Percentiles rank a stretch among this genome's conserved stretches.
phyloP scores from a whole-genome alignment of 1,140 invertebrate species.

The Polyergus mexicanus region DNA sequence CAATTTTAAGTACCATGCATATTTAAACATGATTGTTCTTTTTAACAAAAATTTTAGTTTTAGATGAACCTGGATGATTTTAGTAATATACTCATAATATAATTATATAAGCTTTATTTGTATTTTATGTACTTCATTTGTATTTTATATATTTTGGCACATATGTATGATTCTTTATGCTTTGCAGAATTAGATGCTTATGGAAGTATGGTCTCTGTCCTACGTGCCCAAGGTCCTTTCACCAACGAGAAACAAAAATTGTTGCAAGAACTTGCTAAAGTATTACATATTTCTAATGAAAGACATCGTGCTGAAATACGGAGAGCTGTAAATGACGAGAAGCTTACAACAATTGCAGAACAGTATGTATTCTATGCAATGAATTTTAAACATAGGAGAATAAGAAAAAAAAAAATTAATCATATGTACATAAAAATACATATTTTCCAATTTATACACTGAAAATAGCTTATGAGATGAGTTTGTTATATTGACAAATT shows the following conservation, averaged over 20 bases:
- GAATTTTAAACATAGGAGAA: constrained; percentile 34
- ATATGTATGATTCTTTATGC: constrained; percentile 9
- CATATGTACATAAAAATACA: not conserved
- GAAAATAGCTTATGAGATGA: constrained; percentile 7
- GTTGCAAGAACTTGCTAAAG: constrained; percentile 92
- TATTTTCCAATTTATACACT: not conserved
- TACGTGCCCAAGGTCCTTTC: constrained; percentile 96
- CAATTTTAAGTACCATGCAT: not conserved
- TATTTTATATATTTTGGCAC: too few relatives aligned
- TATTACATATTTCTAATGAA: constrained; percentile 95
- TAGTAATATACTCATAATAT: too few relatives aligned
- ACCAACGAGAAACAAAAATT: constrained; percentile 94
- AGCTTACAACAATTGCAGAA: constrained; percentile 94
- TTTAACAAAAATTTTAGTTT: not conserved
- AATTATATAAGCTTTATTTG: too few relatives aligned
- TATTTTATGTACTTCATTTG: too few relatives aligned
- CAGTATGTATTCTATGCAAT: constrained; percentile 88
- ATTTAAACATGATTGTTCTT: not conserved
- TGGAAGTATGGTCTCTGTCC: constrained; percentile 94
- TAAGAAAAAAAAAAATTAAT: constrained; percentile 44
- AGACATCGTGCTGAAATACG: constrained; percentile 96
- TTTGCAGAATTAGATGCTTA: constrained; percentile 95
- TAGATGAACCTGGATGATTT: not conserved
- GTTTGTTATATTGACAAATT: not conserved
- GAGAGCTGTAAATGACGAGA: constrained; percentile 96